Conservation (phyloP, 2,888 invertebrate genomes). For the Girardia tigrina region DNA sequence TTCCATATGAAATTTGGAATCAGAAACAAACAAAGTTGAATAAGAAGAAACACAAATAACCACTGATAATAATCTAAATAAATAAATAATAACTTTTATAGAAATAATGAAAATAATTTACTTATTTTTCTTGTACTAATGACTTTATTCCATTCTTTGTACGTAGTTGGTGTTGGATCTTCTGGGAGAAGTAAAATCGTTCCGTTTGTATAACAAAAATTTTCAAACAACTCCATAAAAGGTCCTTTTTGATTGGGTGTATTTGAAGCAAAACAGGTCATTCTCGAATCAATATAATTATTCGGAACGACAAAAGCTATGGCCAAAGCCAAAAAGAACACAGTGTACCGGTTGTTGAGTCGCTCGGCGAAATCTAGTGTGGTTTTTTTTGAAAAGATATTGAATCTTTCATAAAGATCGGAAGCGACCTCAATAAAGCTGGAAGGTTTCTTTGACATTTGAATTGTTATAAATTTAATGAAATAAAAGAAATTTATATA, state of each 20-base stretch:
- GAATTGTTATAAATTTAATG: too few relatives aligned
- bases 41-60: not conserved
- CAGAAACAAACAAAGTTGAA: not conserved
- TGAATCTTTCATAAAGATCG: not conserved
- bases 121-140: not conserved
- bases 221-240: not conserved
- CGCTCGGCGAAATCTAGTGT: not conserved
- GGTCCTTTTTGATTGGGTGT: not conserved
- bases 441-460: not conserved
- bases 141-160: not conserved
- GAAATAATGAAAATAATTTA: not conserved
- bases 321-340: not conserved
- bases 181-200: slow-evolving; percentile 11
- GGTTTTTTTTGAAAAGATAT: not conserved
- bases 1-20: not conserved
- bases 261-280: not conserved
- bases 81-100: not conserved
- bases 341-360: not conserved
- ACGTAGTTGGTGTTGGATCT: not conserved
- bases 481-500: too few relatives aligned
- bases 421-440: not conserved
- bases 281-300: not conserved
- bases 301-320: not conserved
- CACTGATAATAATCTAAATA: not conserved
- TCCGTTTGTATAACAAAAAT: slow-evolving; percentile 14